Percentiles rank a stretch among this genome's conserved stretches.
These are phyloP conservation scores for Heliothis peltigera DNA, from an alignment of 2,888 invertebrate genomes.

Conservation along the genomic window DNA sequence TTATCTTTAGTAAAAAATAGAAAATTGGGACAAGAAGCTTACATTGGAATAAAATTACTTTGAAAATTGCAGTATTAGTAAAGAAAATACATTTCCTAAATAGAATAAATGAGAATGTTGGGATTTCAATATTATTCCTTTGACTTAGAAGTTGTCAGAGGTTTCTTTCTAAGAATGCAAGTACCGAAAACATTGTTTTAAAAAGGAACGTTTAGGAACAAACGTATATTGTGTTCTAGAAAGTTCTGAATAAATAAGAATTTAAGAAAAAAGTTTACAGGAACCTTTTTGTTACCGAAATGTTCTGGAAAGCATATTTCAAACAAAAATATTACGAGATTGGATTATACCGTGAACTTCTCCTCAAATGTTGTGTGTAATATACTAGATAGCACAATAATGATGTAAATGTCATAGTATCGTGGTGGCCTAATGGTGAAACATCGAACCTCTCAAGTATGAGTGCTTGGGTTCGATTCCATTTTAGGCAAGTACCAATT, in stretches of 20 bases:
- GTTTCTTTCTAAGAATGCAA: constrained; percentile 12
- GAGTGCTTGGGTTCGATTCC: too few species aligned
- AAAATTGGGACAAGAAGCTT: too few species aligned
- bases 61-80: background rate
- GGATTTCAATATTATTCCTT: background rate
- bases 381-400: constrained; percentile 1
- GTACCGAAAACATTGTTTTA: constrained; percentile 36
- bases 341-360: background rate
- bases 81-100: background rate
- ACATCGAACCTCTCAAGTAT: too few species aligned
- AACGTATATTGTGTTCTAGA: constrained; percentile 29
- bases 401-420: too few species aligned
- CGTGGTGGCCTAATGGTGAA: too few species aligned
- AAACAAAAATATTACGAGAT: constrained; percentile 19
- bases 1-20: background rate
- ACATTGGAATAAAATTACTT: too few species aligned
- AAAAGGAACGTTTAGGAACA: constrained; percentile 22
- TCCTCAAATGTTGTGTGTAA: background rate
- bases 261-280: constrained; percentile 14
- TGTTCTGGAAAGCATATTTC: constrained; percentile 20
- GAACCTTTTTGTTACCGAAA: constrained; percentile 24
- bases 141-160: constrained; percentile 14
- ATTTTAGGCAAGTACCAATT: too few species aligned
- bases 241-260: constrained; percentile 23
- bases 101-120: background rate